phyloP scores from a whole-genome alignment of 1,140 invertebrate species.

The Grapholita molesta region DNA sequence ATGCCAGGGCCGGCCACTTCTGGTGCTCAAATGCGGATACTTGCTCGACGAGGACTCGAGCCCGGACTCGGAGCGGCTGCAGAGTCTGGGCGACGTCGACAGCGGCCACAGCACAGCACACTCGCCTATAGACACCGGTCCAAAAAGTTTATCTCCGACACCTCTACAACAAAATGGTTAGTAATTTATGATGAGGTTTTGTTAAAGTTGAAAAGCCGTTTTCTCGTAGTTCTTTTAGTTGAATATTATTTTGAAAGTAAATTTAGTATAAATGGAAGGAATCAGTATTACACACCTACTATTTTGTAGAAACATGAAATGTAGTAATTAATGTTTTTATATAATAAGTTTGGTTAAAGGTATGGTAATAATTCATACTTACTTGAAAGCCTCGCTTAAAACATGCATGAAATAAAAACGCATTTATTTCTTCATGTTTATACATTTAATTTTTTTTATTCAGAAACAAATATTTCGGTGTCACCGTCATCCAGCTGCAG shows the following conservation, averaged over 20 bases:
- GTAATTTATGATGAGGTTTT: not conserved
- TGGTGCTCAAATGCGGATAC: conserved; percentile 87
- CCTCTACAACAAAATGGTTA: conserved; percentile 72
- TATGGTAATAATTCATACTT: no score
- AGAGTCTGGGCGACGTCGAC: conserved; percentile 86
- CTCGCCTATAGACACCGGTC: conserved; percentile 88
- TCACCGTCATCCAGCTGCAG: conserved; percentile 76
- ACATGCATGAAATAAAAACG: no score
- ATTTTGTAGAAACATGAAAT: no score
- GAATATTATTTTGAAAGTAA: no score
- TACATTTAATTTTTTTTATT: not conserved
- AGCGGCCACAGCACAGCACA: conserved; percentile 94
- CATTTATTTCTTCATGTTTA: no score
- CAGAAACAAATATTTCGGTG: conserved; percentile 40
- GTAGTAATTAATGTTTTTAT: no score
- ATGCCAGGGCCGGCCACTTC: conserved; percentile 79
- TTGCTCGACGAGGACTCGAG: conserved; percentile 89
- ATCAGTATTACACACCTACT: no score
- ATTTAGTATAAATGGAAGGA: no score
- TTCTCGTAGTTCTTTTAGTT: no score
- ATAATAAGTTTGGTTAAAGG: no score
- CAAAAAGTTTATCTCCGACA: conserved; percentile 89
- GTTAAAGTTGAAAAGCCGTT: not conserved
- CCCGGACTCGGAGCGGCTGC: conserved; percentile 89
- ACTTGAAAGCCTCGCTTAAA: no score